These are phyloP conservation scores for Ferrisia virgata DNA, from an alignment of 2,888 invertebrate species.

Conservation along the genomic window DNA sequence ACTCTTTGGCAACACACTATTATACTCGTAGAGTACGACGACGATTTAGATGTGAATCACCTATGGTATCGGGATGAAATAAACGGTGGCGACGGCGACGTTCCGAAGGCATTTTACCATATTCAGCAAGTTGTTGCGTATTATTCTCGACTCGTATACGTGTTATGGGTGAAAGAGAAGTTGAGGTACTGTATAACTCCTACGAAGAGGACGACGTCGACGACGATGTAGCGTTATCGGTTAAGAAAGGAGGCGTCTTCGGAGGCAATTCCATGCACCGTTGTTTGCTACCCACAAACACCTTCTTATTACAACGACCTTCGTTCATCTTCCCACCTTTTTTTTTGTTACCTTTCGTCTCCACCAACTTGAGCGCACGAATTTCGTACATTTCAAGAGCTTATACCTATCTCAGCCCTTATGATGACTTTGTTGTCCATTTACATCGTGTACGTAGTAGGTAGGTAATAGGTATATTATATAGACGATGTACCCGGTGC, in stretches of 20 bases:
- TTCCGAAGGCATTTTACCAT: slow-evolving; percentile 44
- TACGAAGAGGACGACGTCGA: too few species aligned
- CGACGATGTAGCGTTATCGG: background rate
- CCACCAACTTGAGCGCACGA: slow-evolving; percentile 28
- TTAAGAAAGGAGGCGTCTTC: slow-evolving; percentile 3
- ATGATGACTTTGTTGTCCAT: background rate
- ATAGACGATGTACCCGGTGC: background rate
- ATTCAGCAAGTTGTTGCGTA: slow-evolving; percentile 38
- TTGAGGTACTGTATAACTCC: slow-evolving; percentile 34
- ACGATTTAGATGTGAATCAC: slow-evolving; percentile 13
- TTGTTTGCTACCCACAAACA: slow-evolving; percentile 43
- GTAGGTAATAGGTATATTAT: too few species aligned
- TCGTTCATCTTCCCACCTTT: slow-evolving; percentile 36
- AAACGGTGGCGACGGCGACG: too few species aligned
- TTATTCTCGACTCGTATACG: background rate
- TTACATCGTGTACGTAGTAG: background rate
- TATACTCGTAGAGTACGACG: background rate
- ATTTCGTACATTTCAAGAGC: slow-evolving; percentile 12
- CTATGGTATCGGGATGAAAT: background rate
- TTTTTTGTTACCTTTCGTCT: background rate
- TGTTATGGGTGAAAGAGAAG: background rate
- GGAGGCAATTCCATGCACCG: slow-evolving; percentile 41
- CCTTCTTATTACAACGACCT: slow-evolving; percentile 44
- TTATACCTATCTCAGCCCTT: background rate
- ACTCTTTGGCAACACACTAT: background rate